Evolutionary conservation across 2,888 invertebrate genomes (phyloP), one percentile per base, ranked within the genome.

Genomic region (Gibbula magus): DNA sequence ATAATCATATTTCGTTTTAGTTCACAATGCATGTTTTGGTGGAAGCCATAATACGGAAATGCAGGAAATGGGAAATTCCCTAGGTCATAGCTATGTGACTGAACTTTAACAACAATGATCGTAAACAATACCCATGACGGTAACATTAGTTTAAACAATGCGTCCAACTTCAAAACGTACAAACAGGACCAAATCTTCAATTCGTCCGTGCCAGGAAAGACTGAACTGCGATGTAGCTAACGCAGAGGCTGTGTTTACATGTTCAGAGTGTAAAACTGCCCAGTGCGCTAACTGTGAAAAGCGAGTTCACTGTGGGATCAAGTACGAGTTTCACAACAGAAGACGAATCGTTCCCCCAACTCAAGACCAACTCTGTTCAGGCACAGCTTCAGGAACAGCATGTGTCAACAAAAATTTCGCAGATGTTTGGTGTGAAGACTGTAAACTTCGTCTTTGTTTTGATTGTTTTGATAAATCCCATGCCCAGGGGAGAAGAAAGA

Each of bases 231-330:
- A 86, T 67, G 85, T 88, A 18, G 89, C 89, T 32, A 82, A 85
- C 13, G 85, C 91, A 8, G 88, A 89, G 79, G 92, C 93, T 16
- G 84, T 85, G 75, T 91, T 84, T 81, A 81, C 82, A 56, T 93
- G 93, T 85, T 88, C 87, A 45, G 90, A 93, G 56, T 93, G 93
- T 85, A 89, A 88, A 54, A 89, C 91, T 35, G 85, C 89, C 56
- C 93, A 93, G 83, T 93, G 93, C 86, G 75, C 85, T 61, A 84
- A 86, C 29, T 93, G 93, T 85, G 92, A 92, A 81, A 85, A 84
- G 29, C 83, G 88, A 51, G 84, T 93, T 18, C 93, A 93, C 84
- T 86, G 85, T 74, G 84, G 87, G 79, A 85, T 88, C 51, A 86
- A 87, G 61, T 89, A 86, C 80, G 86, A 88, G 73, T 90, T 90